Percentiles rank a stretch among this genome's conserved stretches.
phyloP scores from a whole-genome alignment of 2,888 invertebrate genomes.

The Apoda limacodes region DNA sequence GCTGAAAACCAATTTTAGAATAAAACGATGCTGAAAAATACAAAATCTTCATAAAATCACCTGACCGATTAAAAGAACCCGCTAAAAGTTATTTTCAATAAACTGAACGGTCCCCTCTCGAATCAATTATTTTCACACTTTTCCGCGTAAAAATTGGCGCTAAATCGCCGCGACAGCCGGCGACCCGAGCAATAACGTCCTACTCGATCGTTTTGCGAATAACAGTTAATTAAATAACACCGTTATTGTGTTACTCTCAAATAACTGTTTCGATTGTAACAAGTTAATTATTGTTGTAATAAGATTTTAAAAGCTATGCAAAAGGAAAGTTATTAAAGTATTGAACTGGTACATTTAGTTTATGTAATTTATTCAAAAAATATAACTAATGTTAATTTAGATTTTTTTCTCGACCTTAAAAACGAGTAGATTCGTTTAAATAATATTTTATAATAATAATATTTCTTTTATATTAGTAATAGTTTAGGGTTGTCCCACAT shows the following conservation, averaged over 20 bases:
- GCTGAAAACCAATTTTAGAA: too few relatives aligned
- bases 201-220: constrained; percentile 29
- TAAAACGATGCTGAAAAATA: too few relatives aligned
- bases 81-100: constrained; percentile 25
- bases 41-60: too few relatives aligned
- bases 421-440: too few relatives aligned
- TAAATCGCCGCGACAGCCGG: constrained; percentile 26
- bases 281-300: constrained; percentile 3
- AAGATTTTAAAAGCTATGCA: not conserved
- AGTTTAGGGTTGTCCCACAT: too few relatives aligned
- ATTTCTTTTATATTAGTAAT: too few relatives aligned
- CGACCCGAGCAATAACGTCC: constrained; percentile 14
- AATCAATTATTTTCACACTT: constrained; percentile 62
- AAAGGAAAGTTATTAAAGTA: not conserved
- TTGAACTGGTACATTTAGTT: constrained; percentile 2
- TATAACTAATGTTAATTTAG: not conserved
- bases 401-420: not conserved
- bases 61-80: not conserved
- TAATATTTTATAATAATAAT: too few relatives aligned
- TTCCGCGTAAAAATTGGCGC: constrained; percentile 47
- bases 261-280: constrained; percentile 12
- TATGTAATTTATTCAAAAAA: not conserved
- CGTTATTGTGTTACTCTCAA: constrained; percentile 22
- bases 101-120: constrained; percentile 27
- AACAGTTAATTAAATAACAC: constrained; percentile 36